phyloP scores from a whole-genome alignment of 2,888 invertebrate species.

The Prostheceraeus crozeri region DNA sequence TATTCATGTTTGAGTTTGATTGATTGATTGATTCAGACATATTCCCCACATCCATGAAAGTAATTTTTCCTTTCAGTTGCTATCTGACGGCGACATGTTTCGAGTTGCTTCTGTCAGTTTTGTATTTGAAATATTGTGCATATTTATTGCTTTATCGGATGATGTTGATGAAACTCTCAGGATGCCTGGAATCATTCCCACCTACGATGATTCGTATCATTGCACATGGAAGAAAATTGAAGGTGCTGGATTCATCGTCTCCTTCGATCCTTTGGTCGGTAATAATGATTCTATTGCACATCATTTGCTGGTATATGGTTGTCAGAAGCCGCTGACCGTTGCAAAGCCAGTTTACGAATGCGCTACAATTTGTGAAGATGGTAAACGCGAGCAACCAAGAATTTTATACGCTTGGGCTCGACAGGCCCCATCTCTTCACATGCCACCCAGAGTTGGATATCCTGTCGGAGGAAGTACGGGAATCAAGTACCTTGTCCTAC shows the following conservation, averaged over 20 bases:
- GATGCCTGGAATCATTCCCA: constrained; percentile 33
- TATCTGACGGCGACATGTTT: too few species aligned
- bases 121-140: too few species aligned
- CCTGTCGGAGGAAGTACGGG: constrained; percentile 59
- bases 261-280: constrained; percentile 60
- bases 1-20: too few species aligned
- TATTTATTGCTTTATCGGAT: too few species aligned
- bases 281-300: constrained; percentile 61
- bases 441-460: constrained; percentile 61
- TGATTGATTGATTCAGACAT: too few species aligned
- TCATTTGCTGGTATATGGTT: constrained; percentile 63
- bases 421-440: constrained; percentile 60
- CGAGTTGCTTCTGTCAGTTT: too few species aligned
- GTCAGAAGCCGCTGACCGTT: constrained; percentile 55
- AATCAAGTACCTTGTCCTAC: constrained; percentile 60
- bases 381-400: too few species aligned
- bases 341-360: constrained; percentile 60
- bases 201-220: constrained; percentile 58
- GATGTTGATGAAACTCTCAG: too few species aligned
- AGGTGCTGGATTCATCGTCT: too few species aligned
- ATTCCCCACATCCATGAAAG: too few species aligned
- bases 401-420: constrained; percentile 64
- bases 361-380: constrained; percentile 74
- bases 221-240: constrained; percentile 55
- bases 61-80: too few species aligned